A percentile compares a stretch with the other conserved stretches of the same genome.
Conservation (phyloP, 1,140 invertebrate species). For the Gryon sp. region DNA sequence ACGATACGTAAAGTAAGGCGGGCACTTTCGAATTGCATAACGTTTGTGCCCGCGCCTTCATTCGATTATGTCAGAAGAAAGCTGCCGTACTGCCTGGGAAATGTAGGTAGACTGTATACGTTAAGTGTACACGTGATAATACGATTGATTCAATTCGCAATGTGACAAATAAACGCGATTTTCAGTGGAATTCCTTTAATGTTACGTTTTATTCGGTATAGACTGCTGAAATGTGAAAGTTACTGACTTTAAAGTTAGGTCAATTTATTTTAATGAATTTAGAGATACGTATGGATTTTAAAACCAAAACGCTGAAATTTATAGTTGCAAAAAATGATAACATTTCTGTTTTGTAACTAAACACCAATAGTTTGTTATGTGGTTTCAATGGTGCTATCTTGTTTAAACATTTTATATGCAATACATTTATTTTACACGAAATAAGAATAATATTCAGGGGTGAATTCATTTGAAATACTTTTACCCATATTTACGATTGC, state of each 20-base stretch:
- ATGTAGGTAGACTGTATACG: conserved; percentile 68
- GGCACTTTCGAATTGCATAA: conserved; percentile 80
- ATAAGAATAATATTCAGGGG: too few species aligned
- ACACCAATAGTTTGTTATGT: too few species aligned
- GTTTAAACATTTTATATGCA: too few species aligned
- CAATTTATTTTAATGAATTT: background rate
- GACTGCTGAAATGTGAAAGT: background rate
- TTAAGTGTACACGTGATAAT: conserved; percentile 59
- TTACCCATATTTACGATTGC: too few species aligned
- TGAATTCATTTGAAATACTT: too few species aligned
- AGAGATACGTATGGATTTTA: background rate
- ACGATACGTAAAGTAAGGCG: conserved; percentile 78
- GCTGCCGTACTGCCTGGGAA: conserved; percentile 77
- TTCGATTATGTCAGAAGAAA: conserved; percentile 80
- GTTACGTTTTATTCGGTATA: background rate
- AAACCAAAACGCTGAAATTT: too few species aligned
- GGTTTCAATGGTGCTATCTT: too few species aligned
- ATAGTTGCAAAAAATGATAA: background rate
- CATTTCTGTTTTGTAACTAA: too few species aligned
- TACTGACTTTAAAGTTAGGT: background rate
- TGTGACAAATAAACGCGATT: conserved; percentile 48
- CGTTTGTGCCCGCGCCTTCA: conserved; percentile 76
- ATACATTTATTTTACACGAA: too few species aligned
- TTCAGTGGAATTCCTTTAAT: conserved; percentile 2
- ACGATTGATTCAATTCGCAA: conserved; percentile 51